Percentiles rank a stretch among this genome's conserved stretches.
These are phyloP conservation scores for Drosophila punjabiensis DNA, from an alignment of 1,140 invertebrate species.

Conservation along the genomic window DNA sequence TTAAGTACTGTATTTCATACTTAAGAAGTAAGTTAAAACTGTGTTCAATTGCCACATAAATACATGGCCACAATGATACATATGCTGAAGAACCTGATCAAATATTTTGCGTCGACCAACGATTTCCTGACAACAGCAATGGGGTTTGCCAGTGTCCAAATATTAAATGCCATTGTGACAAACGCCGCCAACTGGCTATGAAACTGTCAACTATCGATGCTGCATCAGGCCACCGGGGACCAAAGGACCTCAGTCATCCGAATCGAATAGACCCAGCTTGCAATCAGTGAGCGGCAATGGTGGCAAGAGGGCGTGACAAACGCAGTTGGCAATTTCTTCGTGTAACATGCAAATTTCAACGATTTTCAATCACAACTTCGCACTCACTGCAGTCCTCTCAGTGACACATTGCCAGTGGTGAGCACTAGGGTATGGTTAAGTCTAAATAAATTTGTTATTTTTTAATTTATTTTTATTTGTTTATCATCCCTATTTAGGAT, in stretches of 20 bases:
- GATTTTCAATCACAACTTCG: constrained; percentile 78
- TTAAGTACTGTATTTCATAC: neutral
- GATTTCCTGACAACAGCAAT: constrained; percentile 44
- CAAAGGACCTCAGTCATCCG: constrained; percentile 9
- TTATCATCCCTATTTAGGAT: neutral
- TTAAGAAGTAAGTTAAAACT: neutral
- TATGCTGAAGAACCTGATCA: constrained; percentile 45
- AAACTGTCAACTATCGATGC: constrained; percentile 78
- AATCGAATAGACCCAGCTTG: constrained; percentile 44
- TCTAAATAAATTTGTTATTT: neutral
- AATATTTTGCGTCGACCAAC: constrained; percentile 68
- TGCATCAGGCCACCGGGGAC: constrained; percentile 9
- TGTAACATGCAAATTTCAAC: constrained; percentile 83
- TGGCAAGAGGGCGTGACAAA: constrained; percentile 32
- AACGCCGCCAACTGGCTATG: constrained; percentile 77
- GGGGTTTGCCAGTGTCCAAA: constrained; percentile 64
- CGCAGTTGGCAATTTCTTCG: constrained; percentile 76
- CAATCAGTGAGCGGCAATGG: constrained; percentile 62
- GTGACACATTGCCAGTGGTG: constrained; percentile 28
- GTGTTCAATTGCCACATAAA: neutral
- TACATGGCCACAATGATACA: neutral
- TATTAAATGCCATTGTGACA: constrained; percentile 82
- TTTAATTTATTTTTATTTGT: neutral
- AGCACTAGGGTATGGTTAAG: neutral
- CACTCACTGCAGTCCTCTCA: constrained; percentile 13